phyloP scores from a whole-genome alignment of 2,797 vertebrate species.

The Apodemus agrarius region DNA sequence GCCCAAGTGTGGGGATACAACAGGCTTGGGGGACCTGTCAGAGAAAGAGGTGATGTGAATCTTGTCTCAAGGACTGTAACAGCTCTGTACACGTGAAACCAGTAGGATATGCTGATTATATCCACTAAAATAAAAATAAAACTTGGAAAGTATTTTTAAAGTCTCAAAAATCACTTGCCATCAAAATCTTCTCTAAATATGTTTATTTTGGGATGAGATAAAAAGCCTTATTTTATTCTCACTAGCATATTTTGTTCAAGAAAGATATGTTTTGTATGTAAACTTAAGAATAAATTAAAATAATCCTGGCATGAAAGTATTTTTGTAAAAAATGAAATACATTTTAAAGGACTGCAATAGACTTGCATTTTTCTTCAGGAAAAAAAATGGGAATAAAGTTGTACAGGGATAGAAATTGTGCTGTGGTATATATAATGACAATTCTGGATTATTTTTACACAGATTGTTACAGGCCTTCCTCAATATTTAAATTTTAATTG shows the following conservation, averaged over 20 bases:
- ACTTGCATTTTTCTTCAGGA: not conserved
- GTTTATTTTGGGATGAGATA: not conserved
- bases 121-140: not conserved
- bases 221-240: not conserved
- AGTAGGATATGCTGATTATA: not conserved
- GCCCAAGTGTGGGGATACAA: accelerated
- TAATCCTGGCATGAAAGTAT: not conserved
- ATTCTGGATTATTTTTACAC: slow-evolving; percentile 16
- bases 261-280: slow-evolving; percentile 23
- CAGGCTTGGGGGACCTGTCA: not conserved
- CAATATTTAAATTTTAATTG: not conserved
- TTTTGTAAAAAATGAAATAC: not conserved
- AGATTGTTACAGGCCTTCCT: not conserved
- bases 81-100: not conserved
- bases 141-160: not conserved
- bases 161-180: not conserved
- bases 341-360: not conserved
- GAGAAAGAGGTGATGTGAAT: not conserved
- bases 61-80: not conserved
- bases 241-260: not conserved
- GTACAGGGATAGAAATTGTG: not conserved
- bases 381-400: not conserved
- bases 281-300: slow-evolving; percentile 1
- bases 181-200: not conserved
- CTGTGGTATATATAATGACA: not conserved